phyloP scores from a whole-genome alignment of 2,797 vertebrate genomes.

The Squalus acanthias region DNA sequence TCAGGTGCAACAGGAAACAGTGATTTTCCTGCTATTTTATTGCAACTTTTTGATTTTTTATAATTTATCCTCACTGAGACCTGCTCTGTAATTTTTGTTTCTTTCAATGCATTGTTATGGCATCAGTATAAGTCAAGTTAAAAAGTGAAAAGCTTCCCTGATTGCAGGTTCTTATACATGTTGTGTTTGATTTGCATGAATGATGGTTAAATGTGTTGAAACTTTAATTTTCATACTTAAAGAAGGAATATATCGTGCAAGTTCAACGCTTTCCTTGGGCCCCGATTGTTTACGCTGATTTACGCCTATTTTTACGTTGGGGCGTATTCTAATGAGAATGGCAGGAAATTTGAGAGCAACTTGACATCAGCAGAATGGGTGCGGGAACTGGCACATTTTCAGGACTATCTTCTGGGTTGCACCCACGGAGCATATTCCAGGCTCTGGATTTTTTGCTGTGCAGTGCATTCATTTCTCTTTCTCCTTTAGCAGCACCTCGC shows the following conservation, averaged over 20 bases:
- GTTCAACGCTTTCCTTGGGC: not conserved
- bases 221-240: not conserved
- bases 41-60: not conserved
- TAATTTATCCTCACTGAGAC: not conserved
- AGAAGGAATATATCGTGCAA: not conserved
- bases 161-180: not conserved
- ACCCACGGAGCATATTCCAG: not conserved
- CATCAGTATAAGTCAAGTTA: not conserved
- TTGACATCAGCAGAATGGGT: not conserved
- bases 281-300: not conserved
- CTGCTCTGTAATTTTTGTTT: not conserved
- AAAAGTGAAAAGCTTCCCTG: not conserved
- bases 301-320: not conserved
- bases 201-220: not conserved
- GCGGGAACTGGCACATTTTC: not conserved
- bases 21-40: not conserved
- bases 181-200: not conserved
- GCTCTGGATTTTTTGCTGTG: not conserved
- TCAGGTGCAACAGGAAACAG: not conserved
- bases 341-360: not conserved
- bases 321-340: not conserved
- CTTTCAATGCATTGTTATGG: not conserved
- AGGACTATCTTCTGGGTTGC: not conserved
- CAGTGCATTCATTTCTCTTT: not conserved
- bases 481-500: not conserved